These are phyloP conservation scores for Merops nubicus DNA, from an alignment of 2,113 vertebrate genomes.

Conservation along the genomic window DNA sequence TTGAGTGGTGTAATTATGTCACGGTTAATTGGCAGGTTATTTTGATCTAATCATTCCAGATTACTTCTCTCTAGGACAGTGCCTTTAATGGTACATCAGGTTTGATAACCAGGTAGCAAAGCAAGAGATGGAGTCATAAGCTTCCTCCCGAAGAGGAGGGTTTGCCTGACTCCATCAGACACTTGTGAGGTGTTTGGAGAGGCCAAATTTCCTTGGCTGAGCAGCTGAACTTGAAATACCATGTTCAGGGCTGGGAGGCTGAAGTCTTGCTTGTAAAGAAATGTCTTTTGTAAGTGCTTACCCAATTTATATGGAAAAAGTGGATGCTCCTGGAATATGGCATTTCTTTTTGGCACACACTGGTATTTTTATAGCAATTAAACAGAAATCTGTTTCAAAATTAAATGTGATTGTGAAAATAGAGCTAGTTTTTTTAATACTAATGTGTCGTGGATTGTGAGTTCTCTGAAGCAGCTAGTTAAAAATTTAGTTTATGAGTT, in stretches of 20 bases:
- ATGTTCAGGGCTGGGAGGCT: background rate
- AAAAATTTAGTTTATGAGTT: background rate
- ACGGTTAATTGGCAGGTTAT: constrained; percentile 35
- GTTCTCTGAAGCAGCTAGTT: background rate
- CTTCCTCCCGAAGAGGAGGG: background rate
- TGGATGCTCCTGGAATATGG: background rate
- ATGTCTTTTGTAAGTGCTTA: background rate
- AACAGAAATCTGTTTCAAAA: background rate
- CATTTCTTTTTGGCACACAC: background rate
- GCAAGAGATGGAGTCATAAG: background rate
- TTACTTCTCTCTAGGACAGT: background rate
- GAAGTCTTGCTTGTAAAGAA: background rate
- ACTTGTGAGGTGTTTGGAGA: background rate
- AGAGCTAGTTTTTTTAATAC: background rate
- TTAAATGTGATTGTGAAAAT: background rate
- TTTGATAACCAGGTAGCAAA: background rate
- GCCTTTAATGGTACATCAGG: background rate
- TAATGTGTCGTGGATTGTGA: background rate
- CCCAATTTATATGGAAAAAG: background rate
- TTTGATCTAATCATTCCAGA: background rate
- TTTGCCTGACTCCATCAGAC: background rate
- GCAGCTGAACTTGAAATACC: background rate
- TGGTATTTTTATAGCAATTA: background rate
- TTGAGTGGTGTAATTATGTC: constrained; percentile 8
- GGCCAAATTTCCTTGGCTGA: rapidly evolving